Conservation (phyloP, 1,140 invertebrate species). For the Lepidurus couesii region DNA sequence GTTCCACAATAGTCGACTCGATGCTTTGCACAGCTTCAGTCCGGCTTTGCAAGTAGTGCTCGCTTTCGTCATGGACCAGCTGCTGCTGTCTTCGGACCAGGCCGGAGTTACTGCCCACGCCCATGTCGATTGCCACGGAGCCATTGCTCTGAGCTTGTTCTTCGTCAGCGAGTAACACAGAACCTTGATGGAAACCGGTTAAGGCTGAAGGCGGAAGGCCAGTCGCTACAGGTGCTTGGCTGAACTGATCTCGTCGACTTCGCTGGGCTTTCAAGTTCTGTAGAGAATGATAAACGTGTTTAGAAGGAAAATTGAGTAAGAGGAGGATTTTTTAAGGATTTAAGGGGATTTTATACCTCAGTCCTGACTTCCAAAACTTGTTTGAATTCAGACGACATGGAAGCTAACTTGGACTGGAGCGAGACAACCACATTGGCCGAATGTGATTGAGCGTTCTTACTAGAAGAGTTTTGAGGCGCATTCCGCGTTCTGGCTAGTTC, state of each 20-base stretch:
- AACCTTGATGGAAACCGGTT: slow-evolving; percentile 56
- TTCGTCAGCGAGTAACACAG: slow-evolving; percentile 56
- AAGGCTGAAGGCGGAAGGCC: slow-evolving; percentile 64
- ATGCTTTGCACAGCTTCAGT: slow-evolving; percentile 99
- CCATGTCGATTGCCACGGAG: slow-evolving; percentile 69
- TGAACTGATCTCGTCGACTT: slow-evolving; percentile 86
- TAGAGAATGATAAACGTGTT: slow-evolving; percentile 34
- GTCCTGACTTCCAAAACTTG: slow-evolving; percentile 82
- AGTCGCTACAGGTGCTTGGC: slow-evolving; percentile 59
- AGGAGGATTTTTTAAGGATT: background rate
- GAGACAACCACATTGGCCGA: slow-evolving; percentile 91
- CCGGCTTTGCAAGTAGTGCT: slow-evolving; percentile 79
- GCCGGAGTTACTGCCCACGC: slow-evolving; percentile 30
- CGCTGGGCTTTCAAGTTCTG: slow-evolving; percentile 96
- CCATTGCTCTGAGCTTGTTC: slow-evolving; percentile 36
- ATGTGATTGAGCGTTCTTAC: slow-evolving; percentile 61
- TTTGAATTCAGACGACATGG: slow-evolving; percentile 96
- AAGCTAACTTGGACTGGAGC: slow-evolving; percentile 89
- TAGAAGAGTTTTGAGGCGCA: slow-evolving; percentile 7
- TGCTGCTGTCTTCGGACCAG: slow-evolving; percentile 52
- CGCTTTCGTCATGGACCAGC: slow-evolving; percentile 72
- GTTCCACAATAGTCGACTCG: slow-evolving; percentile 96
- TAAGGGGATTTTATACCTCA: slow-evolving; percentile 55
- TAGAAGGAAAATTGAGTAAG: slow-evolving; percentile 32
- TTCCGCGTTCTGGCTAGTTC: slow-evolving; percentile 58